phyloP scores from a whole-genome alignment of 2,113 vertebrate species.

The Gallinago undulata region DNA sequence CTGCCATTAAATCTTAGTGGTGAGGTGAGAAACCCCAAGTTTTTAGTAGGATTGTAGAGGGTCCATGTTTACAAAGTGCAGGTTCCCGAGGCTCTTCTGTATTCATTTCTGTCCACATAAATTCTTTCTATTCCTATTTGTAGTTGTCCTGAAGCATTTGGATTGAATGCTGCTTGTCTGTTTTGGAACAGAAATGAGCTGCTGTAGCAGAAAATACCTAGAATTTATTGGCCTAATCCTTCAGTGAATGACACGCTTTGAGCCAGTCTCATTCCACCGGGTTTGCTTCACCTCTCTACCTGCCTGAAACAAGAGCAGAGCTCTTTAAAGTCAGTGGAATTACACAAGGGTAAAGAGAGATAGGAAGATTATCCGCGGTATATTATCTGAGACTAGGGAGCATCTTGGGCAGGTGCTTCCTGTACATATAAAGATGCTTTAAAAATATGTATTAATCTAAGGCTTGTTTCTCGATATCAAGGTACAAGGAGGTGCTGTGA shows the following conservation, averaged over 20 bases:
- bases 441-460: neutral
- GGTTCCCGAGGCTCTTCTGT: neutral
- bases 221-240: neutral
- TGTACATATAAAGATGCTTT: neutral
- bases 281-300: neutral
- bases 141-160: neutral
- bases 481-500: neutral
- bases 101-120: neutral
- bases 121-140: neutral
- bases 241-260: neutral
- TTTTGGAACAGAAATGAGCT: slow-evolving; percentile 39
- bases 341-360: neutral
- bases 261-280: neutral
- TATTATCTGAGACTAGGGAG: neutral
- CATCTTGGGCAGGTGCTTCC: neutral
- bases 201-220: neutral
- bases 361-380: neutral
- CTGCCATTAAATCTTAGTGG: neutral
- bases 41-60: neutral
- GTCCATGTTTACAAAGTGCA: neutral
- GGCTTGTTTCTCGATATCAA: neutral
- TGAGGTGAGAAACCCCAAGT: neutral
- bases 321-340: neutral
- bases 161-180: neutral
- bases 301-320: neutral